Percentiles rank a stretch among this genome's conserved stretches.
Evolutionary conservation across 2,113 vertebrate genomes (phyloP).

Genomic region (Brienomyrus longianalis): DNA sequence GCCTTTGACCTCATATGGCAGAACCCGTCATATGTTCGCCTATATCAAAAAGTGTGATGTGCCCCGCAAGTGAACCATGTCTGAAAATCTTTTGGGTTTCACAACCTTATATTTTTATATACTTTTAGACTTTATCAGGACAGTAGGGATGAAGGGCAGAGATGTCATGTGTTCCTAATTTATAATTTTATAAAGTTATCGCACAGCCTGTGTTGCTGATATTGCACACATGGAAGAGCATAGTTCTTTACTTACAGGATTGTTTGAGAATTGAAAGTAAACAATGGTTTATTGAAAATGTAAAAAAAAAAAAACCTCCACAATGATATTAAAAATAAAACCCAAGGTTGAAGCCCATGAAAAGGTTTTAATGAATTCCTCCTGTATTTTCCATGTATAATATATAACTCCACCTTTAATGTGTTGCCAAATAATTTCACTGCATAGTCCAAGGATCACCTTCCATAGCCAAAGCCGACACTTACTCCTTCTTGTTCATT

Average conservation of each 20-base stretch:
- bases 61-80: background rate
- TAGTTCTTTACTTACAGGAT: slow-evolving; percentile 38
- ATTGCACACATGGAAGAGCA: slow-evolving; percentile 11
- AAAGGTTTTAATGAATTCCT: slow-evolving; percentile 43
- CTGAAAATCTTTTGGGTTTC: background rate
- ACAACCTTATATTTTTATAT: background rate
- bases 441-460: slow-evolving; percentile 42
- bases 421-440: slow-evolving; percentile 54
- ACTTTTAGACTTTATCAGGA: background rate
- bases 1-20: background rate
- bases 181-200: slow-evolving; percentile 21
- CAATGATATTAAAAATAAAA: slow-evolving; percentile 46
- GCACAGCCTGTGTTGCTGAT: slow-evolving; percentile 19
- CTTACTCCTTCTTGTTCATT: slow-evolving; percentile 13
- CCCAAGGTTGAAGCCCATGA: slow-evolving; percentile 32
- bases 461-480: slow-evolving; percentile 33
- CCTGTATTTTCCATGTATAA: slow-evolving; percentile 38
- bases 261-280: slow-evolving; percentile 19
- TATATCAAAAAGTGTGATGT: background rate
- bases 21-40: background rate
- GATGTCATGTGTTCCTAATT: slow-evolving; percentile 41
- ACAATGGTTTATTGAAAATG: slow-evolving; percentile 34
- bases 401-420: slow-evolving; percentile 47
- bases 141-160: slow-evolving; percentile 2
- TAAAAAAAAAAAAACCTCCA: slow-evolving; percentile 19